A percentile compares a stretch with the other conserved stretches of the same genome.
Evolutionary conservation across 2,797 vertebrate species (phyloP).

Genomic region (Cossypha polioptera): DNA sequence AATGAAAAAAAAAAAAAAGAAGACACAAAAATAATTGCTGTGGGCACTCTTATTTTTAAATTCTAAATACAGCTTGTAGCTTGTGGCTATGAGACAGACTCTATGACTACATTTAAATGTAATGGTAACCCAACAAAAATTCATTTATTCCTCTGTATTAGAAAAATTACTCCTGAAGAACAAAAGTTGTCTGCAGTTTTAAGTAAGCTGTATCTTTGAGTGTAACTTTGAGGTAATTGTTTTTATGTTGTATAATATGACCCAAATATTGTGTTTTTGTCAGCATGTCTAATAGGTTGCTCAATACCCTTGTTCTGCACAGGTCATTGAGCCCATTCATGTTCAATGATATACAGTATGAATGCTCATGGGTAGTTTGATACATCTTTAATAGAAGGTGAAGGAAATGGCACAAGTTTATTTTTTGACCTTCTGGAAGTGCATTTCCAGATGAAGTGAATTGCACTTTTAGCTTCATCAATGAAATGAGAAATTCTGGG

Average conservation of each 20-base stretch:
- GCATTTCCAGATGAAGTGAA: conserved; percentile 1
- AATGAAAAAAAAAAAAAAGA: not conserved
- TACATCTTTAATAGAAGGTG: conserved; percentile 62
- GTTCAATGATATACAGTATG: conserved; percentile 26
- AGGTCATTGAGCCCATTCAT: conserved; percentile 64
- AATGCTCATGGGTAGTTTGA: conserved; percentile 64
- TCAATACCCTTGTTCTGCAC: conserved; percentile 56
- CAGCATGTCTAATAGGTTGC: conserved; percentile 68
- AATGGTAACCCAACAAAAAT: not conserved
- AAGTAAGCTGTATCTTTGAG: conserved; percentile 19
- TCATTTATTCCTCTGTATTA: not conserved
- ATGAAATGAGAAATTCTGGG: conserved; percentile 11
- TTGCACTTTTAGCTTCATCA: conserved; percentile 15
- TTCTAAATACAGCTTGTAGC: not conserved
- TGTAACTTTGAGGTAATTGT: conserved; percentile 60
- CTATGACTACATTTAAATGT: not conserved
- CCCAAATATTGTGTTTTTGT: conserved; percentile 70
- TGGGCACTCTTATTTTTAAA: not conserved
- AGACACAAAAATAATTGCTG: not conserved
- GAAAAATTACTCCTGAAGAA: not conserved
- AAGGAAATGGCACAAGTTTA: conserved; percentile 39
- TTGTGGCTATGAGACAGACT: not conserved
- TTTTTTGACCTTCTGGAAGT: conserved; percentile 59
- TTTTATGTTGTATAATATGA: conserved; percentile 65
- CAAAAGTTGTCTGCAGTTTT: conserved; percentile 16